Evolutionary conservation across 2,888 invertebrate genomes (phyloP), one percentile per base, ranked within the genome.

Genomic region (Eupithecia inturbata): DNA sequence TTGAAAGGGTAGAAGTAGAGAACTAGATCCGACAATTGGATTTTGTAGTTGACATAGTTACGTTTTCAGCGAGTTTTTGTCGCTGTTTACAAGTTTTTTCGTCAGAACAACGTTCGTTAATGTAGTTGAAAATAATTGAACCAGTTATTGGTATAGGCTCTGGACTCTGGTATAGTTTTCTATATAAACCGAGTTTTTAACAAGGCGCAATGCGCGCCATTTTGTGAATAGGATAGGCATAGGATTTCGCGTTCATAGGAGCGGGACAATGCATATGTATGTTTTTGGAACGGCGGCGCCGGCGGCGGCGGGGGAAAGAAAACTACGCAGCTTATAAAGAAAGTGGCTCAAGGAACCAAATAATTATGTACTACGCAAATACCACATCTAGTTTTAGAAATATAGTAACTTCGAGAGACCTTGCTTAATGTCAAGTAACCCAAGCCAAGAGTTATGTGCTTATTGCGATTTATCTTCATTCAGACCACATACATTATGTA

Each of bases 401-500:
- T 22, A 49, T n/a, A 60, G 28, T 70, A 71, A 72, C 70, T 77
- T 72, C 75, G 83, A 73, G 66, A 82, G 77, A 85, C 89, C 88
- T 88, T 87, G 89, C 88, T 62, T 89, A 90, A 92, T 90, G 92
- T 91, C 92, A 89, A 91, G 91, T 89, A 89, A 90, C 85, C 88
- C 90, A 87, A 82, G 85, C 85, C 87, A 87, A 91, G 92, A 92
- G 88, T 92, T 92, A 92, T 92, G 89, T 89, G 89, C 90, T 90
- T 89, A 89, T 89, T 88, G 91, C 88, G 92, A 93, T 92, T 92
- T 92, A 92, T 92, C 83, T 88, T 84, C 84, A 84, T 85, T 88
- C 87, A 67, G 76, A 72, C 88, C 87, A 84, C 87, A 89, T 88
- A 88, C 87, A 88, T 89, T 78, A 83, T 81, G 79, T 79, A 88